These are phyloP conservation scores for Chaetorhynchus papuensis DNA, from an alignment of 2,113 vertebrate species.

Conservation along the genomic window DNA sequence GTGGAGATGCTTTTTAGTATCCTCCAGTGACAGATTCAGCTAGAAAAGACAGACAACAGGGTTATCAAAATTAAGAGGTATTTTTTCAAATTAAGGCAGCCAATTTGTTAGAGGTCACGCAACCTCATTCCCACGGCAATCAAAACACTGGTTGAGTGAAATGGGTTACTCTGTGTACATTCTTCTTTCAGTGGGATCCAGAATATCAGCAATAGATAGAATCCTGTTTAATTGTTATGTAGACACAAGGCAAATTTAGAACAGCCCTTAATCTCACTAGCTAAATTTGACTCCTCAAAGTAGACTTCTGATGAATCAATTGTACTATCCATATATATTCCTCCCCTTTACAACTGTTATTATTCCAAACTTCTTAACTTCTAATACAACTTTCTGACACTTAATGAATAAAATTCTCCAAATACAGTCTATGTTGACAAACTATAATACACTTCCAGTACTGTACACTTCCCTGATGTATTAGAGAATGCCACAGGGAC, in stretches of 20 bases:
- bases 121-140: not conserved
- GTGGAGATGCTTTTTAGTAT: constrained; percentile 74
- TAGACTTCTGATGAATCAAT: not conserved
- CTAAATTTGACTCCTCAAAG: not conserved
- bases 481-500: not conserved
- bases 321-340: not conserved
- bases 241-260: not conserved
- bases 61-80: not conserved
- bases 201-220: not conserved
- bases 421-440: not conserved
- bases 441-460: not conserved
- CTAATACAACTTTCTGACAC: not conserved
- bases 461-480: not conserved
- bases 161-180: not conserved
- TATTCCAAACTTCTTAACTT: not conserved
- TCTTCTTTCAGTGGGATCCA: not conserved
- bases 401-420: not conserved
- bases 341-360: not conserved
- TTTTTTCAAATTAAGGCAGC: not conserved
- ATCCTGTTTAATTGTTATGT: not conserved
- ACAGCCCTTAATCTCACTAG: not conserved
- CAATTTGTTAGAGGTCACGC: not conserved
- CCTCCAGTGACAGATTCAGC: constrained; percentile 52
- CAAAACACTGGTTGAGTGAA: not conserved
- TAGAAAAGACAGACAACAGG: not conserved